Base-by-base conservation (phyloP, 2,113 vertebrate genomes). In the Rhombomys opimus region DNA sequence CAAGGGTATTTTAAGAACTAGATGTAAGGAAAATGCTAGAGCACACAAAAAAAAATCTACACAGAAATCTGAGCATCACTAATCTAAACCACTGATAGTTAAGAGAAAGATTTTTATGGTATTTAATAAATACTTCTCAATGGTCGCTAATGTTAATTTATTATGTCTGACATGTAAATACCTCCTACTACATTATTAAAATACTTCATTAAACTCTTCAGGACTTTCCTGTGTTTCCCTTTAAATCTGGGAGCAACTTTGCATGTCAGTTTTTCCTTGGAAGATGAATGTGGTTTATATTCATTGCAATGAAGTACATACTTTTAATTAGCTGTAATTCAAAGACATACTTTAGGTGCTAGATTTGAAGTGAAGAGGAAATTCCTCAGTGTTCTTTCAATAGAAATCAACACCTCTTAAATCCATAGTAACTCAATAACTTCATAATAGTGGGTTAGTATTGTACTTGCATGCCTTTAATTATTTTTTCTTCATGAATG, bases 401-500 rank as follows among this genome's bases (percentile, higher is more conserved):
- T 59, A 81, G n/a, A 52, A 61, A 93, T 88, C 57, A 57, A 12
- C 85, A 15, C 38, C 22, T 93, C 78, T 38, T 23, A 90, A 67
- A 77, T 94, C 92, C 81, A 82, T 93, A 89, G 1, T 80, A 90
- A 81, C 75, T 75, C 72, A 81, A 73, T 95, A 88, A 10, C 8
- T 27, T 95, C 85, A 68, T 46, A 73, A 86, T 68, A 30, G n/a
- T 70, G 2, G 23, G 5, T 73, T 75, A 67, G 15, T 91, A 32
- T 94, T 91, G 57, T 57, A 63, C 65, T 50, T 88, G 70, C 90
- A 94, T 92, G 46, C 4, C 68, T 50, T 70, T 70, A n/a, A 46
- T 72, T 59, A n/a, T 35, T 91, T 87, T 94, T 92, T 76, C 57
- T 80, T 87, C 10, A 41, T 59, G 86, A 97, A 96, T 81, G 65